These are phyloP conservation scores for Stenoptilia bipunctidactyla DNA, from an alignment of 2,888 invertebrate species.

Conservation along the genomic window DNA sequence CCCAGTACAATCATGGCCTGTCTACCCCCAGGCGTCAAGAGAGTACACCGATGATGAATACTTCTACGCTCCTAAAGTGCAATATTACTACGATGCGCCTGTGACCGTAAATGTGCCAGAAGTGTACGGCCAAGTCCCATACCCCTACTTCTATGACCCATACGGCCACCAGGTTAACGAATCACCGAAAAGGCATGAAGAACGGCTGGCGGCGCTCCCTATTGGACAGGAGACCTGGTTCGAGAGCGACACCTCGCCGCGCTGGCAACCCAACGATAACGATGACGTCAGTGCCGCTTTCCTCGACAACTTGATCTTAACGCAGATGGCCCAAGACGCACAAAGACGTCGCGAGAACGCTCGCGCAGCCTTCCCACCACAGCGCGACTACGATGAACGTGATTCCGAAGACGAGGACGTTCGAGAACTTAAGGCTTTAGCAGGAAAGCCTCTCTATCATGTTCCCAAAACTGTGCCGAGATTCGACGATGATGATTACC, in stretches of 20 bases:
- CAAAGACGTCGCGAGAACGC: conserved; percentile 58
- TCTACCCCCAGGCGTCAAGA: conserved; percentile 62
- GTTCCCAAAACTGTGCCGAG: conserved; percentile 55
- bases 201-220: conserved; percentile 72
- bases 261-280: conserved; percentile 50
- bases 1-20: conserved; percentile 54
- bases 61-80: conserved; percentile 64
- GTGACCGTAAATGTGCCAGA: conserved; percentile 45
- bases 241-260: conserved; percentile 63
- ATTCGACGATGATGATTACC: conserved; percentile 56
- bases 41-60: conserved; percentile 70
- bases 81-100: conserved; percentile 54
- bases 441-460: conserved; percentile 64
- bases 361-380: conserved; percentile 50
- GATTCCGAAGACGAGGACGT: conserved; percentile 75
- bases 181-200: conserved; percentile 72
- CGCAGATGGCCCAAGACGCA: conserved; percentile 75
- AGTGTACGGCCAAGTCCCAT: conserved; percentile 50
- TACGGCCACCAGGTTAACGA: conserved; percentile 70
- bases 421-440: conserved; percentile 73
- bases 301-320: conserved; percentile 75
- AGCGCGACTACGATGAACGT: conserved; percentile 50
- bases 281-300: conserved; percentile 74
- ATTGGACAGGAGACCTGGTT: conserved; percentile 78
- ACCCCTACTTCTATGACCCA: conserved; percentile 53